Base-by-base conservation (phyloP, 2,888 invertebrate genomes). In the Entomobrya proxima region DNA sequence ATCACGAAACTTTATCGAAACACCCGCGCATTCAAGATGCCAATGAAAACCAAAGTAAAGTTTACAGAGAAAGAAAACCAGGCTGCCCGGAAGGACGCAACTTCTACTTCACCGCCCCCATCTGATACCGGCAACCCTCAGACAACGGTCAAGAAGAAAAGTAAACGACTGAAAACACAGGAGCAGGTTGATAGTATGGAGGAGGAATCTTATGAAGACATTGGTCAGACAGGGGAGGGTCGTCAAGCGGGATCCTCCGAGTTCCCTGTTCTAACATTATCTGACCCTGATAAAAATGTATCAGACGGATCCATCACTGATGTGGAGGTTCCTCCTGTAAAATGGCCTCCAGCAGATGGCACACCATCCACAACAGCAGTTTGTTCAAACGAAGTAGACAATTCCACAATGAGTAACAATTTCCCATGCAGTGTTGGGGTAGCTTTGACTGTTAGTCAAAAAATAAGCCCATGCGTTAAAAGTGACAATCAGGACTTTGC, bases 241-340 rank as follows among this genome's bases (percentile, higher is more conserved):
- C 37, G 18, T 52, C 21, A 30, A 18, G 11, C 21, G n/a, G n/a
- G n/a, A n/a, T n/a, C n/a, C n/a, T n/a, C n/a, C n/a, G n/a, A n/a
- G n/a, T n/a, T n/a, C n/a, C n/a, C n/a, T n/a, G n/a, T n/a, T n/a
- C n/a, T n/a, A n/a, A n/a, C n/a, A n/a, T n/a, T 47, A 18, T 13
- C 67, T 0, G 52, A 81, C 11, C 30, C 37, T 13, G 74, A 74
- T 30, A 74, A 61, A 21, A 44, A 44, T 9, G 47, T 44, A 21
- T 81, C 72, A 1, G 81, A 74, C 61, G 81, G 81, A 7, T 61
- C 61, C 30, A 47, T 61, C 7, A 61, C 74, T 18, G 81, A 81
- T 18, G 37, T 27, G 37, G 81, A 81, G 40, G 24, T 81, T 21
- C 81, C 81, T 7, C 40, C 15, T 7, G 61, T 58, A 11, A 40